Evolutionary conservation across 2,888 invertebrate species (phyloP), one percentile per base, ranked within the genome.

Genomic region (Hemaris fuciformis): DNA sequence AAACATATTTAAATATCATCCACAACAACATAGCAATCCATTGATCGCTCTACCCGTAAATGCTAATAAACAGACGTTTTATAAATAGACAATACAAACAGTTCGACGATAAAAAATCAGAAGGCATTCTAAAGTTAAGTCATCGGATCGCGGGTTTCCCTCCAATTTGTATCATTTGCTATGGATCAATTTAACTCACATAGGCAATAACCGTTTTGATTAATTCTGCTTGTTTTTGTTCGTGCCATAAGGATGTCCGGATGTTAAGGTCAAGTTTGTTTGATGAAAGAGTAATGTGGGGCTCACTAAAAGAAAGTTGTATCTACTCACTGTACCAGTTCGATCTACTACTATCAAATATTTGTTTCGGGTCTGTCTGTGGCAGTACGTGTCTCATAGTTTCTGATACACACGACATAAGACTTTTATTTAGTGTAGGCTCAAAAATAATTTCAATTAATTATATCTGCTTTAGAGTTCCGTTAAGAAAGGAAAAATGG

Each of bases 211-310:
- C 69, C 69, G 66, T 69, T 76, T 69, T 63, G 65, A 68, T 71
- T 72, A 70, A 67, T 63, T 66, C 58, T 66, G 58, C 64, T 65
- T 64, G 64, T 76, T 75, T 75, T 73, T 72, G 65, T 66, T 43
- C 45, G 6, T 64, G 38, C 57, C 25, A 73, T 61, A 69, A 79
- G 85, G 85, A 85, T 83, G 71, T 87, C 85, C 85, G 84, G 77
- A 69, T 57, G 62, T 57, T 60, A 66, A 66, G 59, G 46, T 62
- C 38, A 43, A 41, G 41, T 59, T 65, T 66, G 10, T 59, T 57
- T 61, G 59, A 58, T 41, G 61, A 60, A 6, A 1, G 1, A 46
- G n/a, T 34, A 22, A 22, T 4, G n/a, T 4, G n/a, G n/a, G n/a
- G n/a, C n/a, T n/a, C n/a, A n/a, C n/a, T n/a, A n/a, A n/a, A n/a